Conservation (phyloP, 2,113 vertebrate genomes). For the Paramormyrops kingsleyae region DNA sequence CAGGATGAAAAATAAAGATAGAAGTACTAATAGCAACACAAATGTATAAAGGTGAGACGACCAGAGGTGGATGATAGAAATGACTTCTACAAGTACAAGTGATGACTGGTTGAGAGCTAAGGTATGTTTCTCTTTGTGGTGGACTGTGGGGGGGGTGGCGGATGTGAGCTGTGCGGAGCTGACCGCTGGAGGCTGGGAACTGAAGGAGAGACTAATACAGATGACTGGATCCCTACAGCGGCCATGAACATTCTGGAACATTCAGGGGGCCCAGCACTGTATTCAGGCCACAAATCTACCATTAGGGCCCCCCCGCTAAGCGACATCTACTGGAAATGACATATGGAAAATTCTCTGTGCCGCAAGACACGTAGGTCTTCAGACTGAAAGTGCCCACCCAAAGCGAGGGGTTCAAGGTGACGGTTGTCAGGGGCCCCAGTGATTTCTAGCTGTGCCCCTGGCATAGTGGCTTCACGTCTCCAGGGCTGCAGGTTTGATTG, state of each 20-base stretch:
- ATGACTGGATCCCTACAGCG: neutral
- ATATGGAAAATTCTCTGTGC: neutral
- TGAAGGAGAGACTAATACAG: neutral
- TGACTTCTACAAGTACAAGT: neutral
- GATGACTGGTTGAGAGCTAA: neutral
- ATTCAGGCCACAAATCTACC: neutral
- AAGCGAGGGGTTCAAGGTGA: neutral
- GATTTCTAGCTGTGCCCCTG: neutral
- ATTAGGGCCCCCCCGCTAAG: neutral
- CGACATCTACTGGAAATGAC: neutral
- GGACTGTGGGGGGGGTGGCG: neutral
- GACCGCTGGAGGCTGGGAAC: neutral
- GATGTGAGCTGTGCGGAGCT: neutral
- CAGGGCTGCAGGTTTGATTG: neutral
- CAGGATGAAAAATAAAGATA: neutral
- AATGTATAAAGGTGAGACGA: neutral
- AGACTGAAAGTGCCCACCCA: neutral
- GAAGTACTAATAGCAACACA: neutral
- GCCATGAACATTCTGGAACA: neutral
- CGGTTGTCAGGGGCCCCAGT: neutral
- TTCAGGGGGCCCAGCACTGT: neutral
- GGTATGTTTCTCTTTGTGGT: neutral
- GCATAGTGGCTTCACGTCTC: too few relatives aligned
- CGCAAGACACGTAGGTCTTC: neutral
- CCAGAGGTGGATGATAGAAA: neutral